A percentile compares a stretch with the other conserved stretches of the same genome.
phyloP scores from a whole-genome alignment of 2,888 invertebrate genomes.

The Hylaea fasciaria region DNA sequence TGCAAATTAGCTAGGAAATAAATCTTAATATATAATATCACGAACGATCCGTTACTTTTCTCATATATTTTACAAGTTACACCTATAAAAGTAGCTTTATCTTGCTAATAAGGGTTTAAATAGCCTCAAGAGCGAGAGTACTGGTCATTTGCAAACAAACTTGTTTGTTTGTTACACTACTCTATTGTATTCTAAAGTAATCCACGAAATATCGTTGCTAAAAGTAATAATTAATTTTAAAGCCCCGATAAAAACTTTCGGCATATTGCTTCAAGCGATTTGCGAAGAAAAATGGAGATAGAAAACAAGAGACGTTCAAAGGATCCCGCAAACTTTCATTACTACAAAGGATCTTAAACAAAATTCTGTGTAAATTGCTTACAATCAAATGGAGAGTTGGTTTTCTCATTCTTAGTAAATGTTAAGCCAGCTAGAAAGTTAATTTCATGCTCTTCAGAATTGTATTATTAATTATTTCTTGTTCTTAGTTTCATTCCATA shows the following conservation, averaged over 20 bases:
- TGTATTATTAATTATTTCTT: not conserved
- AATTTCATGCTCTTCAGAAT: not conserved
- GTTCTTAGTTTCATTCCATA: no score
- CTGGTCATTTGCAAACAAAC: not conserved
- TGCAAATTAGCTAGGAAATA: conserved; percentile 14
- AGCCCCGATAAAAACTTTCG: conserved; percentile 22
- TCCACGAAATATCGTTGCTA: conserved; percentile 4
- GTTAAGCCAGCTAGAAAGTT: conserved; percentile 3
- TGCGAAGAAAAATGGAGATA: conserved; percentile 22
- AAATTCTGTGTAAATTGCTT: conserved; percentile 10
- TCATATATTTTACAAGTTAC: not conserved
- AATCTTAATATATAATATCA: not conserved
- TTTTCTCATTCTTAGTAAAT: conserved; percentile 9
- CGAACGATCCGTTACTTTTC: not conserved
- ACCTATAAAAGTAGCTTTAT: not conserved
- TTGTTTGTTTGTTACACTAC: conserved; percentile 6
- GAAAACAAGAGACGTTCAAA: conserved; percentile 26
- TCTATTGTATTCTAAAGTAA: conserved; percentile 4
- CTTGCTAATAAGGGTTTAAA: not conserved
- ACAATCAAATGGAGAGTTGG: conserved; percentile 6
- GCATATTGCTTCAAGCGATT: conserved; percentile 22
- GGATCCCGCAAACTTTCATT: conserved; percentile 18
- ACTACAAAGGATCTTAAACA: conserved; percentile 10
- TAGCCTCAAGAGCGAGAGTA: not conserved
- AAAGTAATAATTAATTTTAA: conserved; percentile 13